phyloP scores from a whole-genome alignment of 2,113 vertebrate genomes.

The Ageneiosus marmoratus region DNA sequence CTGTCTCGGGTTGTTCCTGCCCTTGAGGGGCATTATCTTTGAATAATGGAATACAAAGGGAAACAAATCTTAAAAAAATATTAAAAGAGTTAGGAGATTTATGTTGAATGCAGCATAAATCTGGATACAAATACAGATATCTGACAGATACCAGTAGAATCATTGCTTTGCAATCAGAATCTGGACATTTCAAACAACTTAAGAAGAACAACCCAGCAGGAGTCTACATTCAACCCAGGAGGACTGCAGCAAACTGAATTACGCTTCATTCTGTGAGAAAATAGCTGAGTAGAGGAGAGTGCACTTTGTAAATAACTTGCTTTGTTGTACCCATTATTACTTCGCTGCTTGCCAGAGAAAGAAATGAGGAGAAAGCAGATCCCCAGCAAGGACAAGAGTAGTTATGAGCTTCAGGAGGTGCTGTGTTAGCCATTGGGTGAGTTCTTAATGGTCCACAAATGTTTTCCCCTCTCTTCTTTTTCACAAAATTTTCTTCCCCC shows the following conservation, averaged over 20 bases:
- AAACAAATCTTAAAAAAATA: neutral
- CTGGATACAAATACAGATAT: neutral
- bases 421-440: neutral
- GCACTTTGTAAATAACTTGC: slow-evolving; percentile 15
- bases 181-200: neutral
- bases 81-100: neutral
- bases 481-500: slow-evolving; percentile 16
- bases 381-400: neutral
- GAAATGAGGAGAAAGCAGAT: neutral
- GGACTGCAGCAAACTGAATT: neutral
- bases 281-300: neutral
- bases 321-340: slow-evolving; percentile 12
- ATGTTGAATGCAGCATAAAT: neutral
- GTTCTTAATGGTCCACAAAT: slow-evolving; percentile 12
- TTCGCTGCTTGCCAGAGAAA: neutral
- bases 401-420: neutral
- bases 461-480: slow-evolving; percentile 8
- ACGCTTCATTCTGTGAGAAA: slow-evolving; percentile 1
- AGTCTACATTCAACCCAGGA: neutral
- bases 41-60: too few species aligned
- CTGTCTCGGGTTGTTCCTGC: too few species aligned
- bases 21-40: too few species aligned
- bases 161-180: neutral
- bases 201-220: neutral
- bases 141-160: neutral